Conservation (phyloP, 1,140 invertebrate species). For the Phymorhynchus buccinoides region DNA sequence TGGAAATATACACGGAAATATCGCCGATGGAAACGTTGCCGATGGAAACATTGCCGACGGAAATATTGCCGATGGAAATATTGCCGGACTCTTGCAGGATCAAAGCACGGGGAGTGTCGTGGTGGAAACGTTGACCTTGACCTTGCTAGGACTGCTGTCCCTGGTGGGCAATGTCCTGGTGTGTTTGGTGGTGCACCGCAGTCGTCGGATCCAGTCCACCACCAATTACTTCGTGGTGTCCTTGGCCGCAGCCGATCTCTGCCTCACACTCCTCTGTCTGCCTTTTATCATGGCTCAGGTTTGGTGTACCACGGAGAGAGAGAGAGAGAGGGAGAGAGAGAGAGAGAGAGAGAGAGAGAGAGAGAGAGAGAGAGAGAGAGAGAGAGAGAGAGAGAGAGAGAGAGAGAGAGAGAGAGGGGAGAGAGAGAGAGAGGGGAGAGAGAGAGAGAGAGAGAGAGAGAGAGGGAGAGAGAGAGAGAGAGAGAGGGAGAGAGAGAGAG, state of each 20-base stretch:
- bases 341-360: too few relatives aligned
- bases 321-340: too few relatives aligned
- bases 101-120: not conserved
- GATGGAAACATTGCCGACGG: not conserved
- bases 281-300: constrained; percentile 54
- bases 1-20: too few relatives aligned
- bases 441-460: too few relatives aligned
- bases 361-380: too few relatives aligned
- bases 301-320: too few relatives aligned
- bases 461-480: too few relatives aligned
- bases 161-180: constrained; percentile 63
- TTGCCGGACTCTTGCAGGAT: not conserved
- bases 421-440: too few relatives aligned
- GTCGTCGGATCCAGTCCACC: constrained; percentile 66
- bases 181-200: constrained; percentile 63
- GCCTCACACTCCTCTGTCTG: constrained; percentile 45
- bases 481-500: too few relatives aligned
- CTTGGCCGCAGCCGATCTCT: constrained; percentile 56
- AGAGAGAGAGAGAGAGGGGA: too few relatives aligned
- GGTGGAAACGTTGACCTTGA: constrained; percentile 50
- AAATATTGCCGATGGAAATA: not conserved
- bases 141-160: constrained; percentile 53
- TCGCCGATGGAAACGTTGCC: too few relatives aligned
- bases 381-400: too few relatives aligned
- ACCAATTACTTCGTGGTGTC: constrained; percentile 68